phyloP scores from a whole-genome alignment of 2,797 vertebrate genomes.

The Chelon auratus region DNA sequence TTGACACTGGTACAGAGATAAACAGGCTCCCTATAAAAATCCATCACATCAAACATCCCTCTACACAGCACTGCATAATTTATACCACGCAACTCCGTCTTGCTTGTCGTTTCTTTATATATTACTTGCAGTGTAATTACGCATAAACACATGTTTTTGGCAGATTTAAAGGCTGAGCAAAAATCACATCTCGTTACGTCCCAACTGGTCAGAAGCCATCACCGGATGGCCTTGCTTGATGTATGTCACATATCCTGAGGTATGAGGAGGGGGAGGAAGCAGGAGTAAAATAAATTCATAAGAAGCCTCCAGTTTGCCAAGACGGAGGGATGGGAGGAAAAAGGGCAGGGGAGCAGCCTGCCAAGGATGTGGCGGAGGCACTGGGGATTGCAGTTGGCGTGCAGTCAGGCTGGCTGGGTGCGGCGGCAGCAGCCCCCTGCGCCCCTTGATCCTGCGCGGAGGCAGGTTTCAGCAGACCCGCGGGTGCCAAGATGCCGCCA shows the following conservation, averaged over 20 bases:
- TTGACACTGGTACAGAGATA: conserved; percentile 75
- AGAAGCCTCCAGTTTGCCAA: conserved; percentile 54
- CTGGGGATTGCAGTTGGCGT: conserved; percentile 76
- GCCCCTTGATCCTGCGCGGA: conserved; percentile 82
- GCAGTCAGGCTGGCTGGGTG: conserved; percentile 69
- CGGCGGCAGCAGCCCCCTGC: conserved; percentile 59
- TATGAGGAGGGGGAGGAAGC: conserved; percentile 4
- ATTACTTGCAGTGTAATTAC: conserved; percentile 51
- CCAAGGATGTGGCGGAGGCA: conserved; percentile 75
- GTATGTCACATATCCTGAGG: conserved; percentile 43
- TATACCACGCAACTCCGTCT: conserved; percentile 43
- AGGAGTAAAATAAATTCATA: conserved; percentile 44
- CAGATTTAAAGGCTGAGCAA: conserved; percentile 37
- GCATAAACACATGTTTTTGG: conserved; percentile 42
- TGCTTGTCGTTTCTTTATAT: not conserved
- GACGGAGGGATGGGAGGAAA: conserved; percentile 55
- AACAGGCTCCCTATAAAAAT: conserved; percentile 73
- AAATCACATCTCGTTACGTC: conserved; percentile 27
- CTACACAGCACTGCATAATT: conserved; percentile 44
- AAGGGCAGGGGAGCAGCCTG: conserved; percentile 64
- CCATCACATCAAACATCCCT: conserved; percentile 55
- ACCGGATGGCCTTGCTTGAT: conserved; percentile 34
- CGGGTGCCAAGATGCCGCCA: conserved; percentile 76
- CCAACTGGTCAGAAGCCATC: conserved; percentile 30
- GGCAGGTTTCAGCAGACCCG: conserved; percentile 78